Evolutionary conservation across 1,140 invertebrate genomes (phyloP), one percentile per base, ranked within the genome.

Genomic region (Drosophila quadrilineata): DNA sequence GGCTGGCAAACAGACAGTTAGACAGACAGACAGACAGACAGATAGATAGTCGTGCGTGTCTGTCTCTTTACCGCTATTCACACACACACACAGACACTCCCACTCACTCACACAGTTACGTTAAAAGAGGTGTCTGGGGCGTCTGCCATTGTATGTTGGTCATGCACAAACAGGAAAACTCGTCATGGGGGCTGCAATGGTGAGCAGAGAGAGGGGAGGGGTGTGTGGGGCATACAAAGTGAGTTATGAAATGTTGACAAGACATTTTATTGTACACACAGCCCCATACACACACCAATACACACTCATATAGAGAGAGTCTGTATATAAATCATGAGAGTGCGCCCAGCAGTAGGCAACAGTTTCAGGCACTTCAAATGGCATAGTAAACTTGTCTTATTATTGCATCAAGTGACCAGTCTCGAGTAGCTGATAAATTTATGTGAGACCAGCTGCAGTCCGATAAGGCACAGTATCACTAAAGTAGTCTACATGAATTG

Each of bases 241-340:
- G 79, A 84, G 79, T 84, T 84, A 79, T 84, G 77, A 84, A 85
- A 84, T 77, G 79, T 85, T 85, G 79, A 84, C 77, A 84, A 85
- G 79, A 84, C 79, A 85, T 82, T 82, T 82, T 82, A 82, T 82
- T 82, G 73, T 58, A 82, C 50, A 60, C 41, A 48, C 28, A 48
- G 33, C 33, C 14, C 19, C 12, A 64, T 46, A 46, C 33, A 59
- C 28, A 46, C 36, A 59, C 26, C 36, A 36, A 45, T 22, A 43
- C 31, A 28, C 22, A 46, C 49, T 53, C 38, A 49, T 21, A 48
- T 4, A 54, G n/a, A n/a, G n/a, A n/a, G n/a, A n/a, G n/a, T n/a
- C n/a, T 9, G 9, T 21, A 41, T 36, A 69, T 80, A 69, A 74
- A 75, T 59, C 50, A 71, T 54, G 41, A 33, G 43, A 36, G 40